These are phyloP conservation scores for Seriola dumerili DNA, from an alignment of 2,113 vertebrate species.

Conservation along the genomic window DNA sequence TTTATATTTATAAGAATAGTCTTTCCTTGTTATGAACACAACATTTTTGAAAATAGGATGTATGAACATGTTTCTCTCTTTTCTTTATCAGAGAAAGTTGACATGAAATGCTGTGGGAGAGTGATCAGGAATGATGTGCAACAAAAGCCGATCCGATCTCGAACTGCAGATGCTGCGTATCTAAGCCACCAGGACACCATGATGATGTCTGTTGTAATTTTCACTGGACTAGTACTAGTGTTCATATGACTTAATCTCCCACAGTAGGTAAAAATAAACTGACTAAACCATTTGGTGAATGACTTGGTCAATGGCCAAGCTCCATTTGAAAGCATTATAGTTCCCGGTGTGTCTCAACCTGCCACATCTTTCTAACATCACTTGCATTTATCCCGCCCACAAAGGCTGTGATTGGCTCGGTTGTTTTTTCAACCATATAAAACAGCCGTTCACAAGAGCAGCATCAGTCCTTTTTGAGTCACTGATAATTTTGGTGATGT, in stretches of 20 bases:
- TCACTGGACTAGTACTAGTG: not conserved
- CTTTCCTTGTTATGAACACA: too few relatives aligned
- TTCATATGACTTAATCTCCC: not conserved
- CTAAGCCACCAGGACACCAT: not conserved
- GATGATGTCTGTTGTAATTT: not conserved
- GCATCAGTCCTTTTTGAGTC: conserved; percentile 31
- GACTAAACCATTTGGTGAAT: too few relatives aligned
- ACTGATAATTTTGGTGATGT: conserved; percentile 44
- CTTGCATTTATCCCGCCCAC: not conserved
- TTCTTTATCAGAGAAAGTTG: too few relatives aligned
- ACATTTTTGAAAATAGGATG: too few relatives aligned
- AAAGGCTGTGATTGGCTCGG: not conserved
- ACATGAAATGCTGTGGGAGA: too few relatives aligned
- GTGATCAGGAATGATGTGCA: too few relatives aligned
- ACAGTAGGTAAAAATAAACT: too few relatives aligned
- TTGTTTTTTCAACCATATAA: not conserved
- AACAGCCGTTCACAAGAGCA: conserved; percentile 6
- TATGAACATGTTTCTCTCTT: too few relatives aligned
- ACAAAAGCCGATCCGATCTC: too few relatives aligned
- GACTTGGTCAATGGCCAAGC: not conserved
- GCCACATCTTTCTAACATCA: not conserved
- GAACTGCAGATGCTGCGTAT: not conserved
- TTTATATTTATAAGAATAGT: too few relatives aligned
- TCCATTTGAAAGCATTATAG: not conserved
- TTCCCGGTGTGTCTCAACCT: not conserved